Conservation (phyloP, 2,113 vertebrate genomes). For the Axis porcinus region DNA sequence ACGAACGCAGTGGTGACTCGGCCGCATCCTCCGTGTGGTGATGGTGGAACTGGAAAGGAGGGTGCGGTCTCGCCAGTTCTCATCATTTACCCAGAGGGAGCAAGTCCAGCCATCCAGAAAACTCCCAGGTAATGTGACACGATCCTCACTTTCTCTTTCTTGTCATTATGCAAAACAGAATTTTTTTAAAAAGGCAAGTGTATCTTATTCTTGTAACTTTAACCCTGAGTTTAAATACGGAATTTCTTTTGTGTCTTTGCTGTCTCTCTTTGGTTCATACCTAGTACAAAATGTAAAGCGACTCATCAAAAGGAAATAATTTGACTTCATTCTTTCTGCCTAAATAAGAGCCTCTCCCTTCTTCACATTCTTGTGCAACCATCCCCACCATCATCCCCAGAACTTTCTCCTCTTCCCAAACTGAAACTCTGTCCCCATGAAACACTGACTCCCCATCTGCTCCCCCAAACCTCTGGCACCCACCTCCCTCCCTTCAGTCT, state of each 20-base stretch:
- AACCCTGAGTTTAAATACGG: not conserved
- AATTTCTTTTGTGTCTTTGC: not conserved
- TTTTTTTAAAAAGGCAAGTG: not conserved
- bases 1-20: fast-evolving
- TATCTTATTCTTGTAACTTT: not conserved
- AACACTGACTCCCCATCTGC: not conserved
- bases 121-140: not conserved
- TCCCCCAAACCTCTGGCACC: not conserved
- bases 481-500: not conserved
- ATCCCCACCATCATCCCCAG: not conserved
- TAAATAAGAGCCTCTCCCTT: not conserved
- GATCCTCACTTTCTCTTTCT: not conserved
- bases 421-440: not conserved
- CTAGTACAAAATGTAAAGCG: not conserved
- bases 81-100: not conserved
- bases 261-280: not conserved
- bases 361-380: not conserved
- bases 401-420: not conserved
- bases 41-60: not conserved
- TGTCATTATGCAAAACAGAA: not conserved
- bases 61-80: not conserved
- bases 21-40: not conserved
- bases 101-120: not conserved
- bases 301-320: not conserved
- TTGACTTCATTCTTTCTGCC: not conserved